Base-by-base conservation (phyloP, 2,888 invertebrate genomes). In the Sthenelais limicola region DNA sequence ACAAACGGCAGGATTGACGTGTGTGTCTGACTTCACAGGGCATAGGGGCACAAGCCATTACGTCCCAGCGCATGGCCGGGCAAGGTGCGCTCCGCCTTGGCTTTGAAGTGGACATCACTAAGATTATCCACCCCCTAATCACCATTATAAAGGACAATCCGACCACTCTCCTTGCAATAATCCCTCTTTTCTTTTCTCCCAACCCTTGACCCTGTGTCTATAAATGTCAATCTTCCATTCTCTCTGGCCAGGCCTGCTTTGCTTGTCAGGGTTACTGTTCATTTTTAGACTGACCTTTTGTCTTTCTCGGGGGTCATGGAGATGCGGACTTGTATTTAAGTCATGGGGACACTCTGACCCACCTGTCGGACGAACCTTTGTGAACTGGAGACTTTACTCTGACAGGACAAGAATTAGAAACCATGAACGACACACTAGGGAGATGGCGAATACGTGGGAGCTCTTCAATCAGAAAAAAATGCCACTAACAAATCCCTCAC, bases 21-120 rank as follows among this genome's bases (percentile, higher is more conserved):
- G 56, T 21, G 30, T 24, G 9, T 2, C 28, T 15, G 32, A 56
- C 56, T 33, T 56, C 32, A 56, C 30, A 56, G 56, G 30, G 32
- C 2, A n/a, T 30, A 12, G 56, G 30, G 56, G 5, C 5, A 33
- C n/a, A n/a, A 18, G 56, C 56, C 56, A 52, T 52, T 52, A 21
- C 24, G 52, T 15, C 24, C 5, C 15, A n/a, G 52, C 3, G 52
- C 52, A 15, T 30, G 3, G 3, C 26, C 12, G 12, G 52, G 52
- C n/a, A 18, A 24, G 30, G 56, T 18, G 18, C 7, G 56, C 32
- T 15, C 32, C 32, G 30, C 21, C 30, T 12, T 1, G 12, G 56
- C 56, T 56, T 56, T 56, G 56, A 56, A 56, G 56, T 56, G 56
- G 56, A 56, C 56, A 56, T 56, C 30, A 56, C 32, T 28, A 33